phyloP scores from a whole-genome alignment of 2,888 invertebrate genomes.

The Panopea generosa region DNA sequence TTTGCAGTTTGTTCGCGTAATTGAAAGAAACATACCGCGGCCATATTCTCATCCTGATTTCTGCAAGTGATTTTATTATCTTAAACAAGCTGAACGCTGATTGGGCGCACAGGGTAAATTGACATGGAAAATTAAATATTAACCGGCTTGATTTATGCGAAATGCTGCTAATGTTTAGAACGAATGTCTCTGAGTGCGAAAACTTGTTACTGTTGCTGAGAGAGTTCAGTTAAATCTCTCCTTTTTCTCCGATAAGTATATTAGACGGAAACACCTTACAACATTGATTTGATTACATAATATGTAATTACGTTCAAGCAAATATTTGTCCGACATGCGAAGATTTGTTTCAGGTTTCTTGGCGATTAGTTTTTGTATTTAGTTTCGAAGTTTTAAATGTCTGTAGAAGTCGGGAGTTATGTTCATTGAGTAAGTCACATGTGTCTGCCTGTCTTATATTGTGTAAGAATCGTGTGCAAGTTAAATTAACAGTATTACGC shows the following conservation, averaged over 20 bases:
- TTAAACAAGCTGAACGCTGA: slow-evolving; percentile 20
- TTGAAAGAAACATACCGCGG: not conserved
- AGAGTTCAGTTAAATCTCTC: slow-evolving; percentile 4
- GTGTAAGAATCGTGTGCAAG: too few species aligned
- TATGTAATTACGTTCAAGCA: too few species aligned
- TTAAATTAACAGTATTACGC: too few species aligned
- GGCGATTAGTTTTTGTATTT: too few species aligned
- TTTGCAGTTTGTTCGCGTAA: not conserved
- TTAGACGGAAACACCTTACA: slow-evolving; percentile 1
- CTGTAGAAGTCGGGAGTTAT: too few species aligned
- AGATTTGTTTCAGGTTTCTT: too few species aligned
- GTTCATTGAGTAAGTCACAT: too few species aligned
- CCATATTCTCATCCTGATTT: not conserved
- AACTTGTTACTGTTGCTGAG: slow-evolving; percentile 30
- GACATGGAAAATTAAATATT: slow-evolving; percentile 63
- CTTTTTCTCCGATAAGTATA: slow-evolving; percentile 12
- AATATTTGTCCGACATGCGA: too few species aligned
- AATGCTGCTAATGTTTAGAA: slow-evolving; percentile 52
- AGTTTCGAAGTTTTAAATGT: too few species aligned
- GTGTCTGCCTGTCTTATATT: too few species aligned
- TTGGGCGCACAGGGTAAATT: slow-evolving; percentile 25
- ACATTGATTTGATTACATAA: too few species aligned
- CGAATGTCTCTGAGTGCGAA: slow-evolving; percentile 47
- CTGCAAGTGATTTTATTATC: slow-evolving; percentile 14
- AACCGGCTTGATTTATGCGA: slow-evolving; percentile 52